Base-by-base conservation (phyloP, 2,888 invertebrate species). In the Falcaria lacertinaria region DNA sequence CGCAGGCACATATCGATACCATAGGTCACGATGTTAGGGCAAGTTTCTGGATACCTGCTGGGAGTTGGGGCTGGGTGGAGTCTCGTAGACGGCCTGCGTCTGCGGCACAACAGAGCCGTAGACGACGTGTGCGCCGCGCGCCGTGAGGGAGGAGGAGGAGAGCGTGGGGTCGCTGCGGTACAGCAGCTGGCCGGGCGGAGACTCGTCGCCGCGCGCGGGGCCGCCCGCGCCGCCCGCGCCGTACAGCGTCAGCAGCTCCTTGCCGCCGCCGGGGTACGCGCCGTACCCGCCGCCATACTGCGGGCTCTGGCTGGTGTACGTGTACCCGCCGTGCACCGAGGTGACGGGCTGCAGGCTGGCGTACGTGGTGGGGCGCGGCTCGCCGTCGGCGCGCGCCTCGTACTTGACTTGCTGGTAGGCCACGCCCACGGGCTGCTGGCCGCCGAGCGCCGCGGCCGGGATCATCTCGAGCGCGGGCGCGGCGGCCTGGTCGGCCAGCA, bases 151-250 rank as follows among this genome's bases (percentile, higher is more conserved):
- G 0, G 93, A 91, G 0, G 93, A 92, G 0, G 92, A 91, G 39
- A 94, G 79, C 37, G 93, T 93, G n/a, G 94, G 93, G 71, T 93
- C 93, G 47, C 89, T 89, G 53, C 92, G 91, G 71, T 92, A 92
- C 64, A 92, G 82, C 45, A 92, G 85, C 57, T 90, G 89, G 1
- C 85, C 84, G 0, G 92, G 91, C 4, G 91, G 91, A 14, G 91
- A 90, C 45, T 90, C 86, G 49, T 90, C 85, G 0, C 78, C 88
- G 15, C 85, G 80, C 44, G 71, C 74, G 25, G 51, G 69, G 36
- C 62, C 68, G 47, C 71, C 71, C 42, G 61, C 35, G 43, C 54
- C 47, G 16, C 39, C 34, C 17, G 43, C 43, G 41, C 85, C 86
- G 72, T 80, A 79, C 54, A 81, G 61, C 39, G 83, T 65, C 43